A percentile compares a stretch with the other conserved stretches of the same genome.
Conservation (phyloP, 2,113 vertebrate genomes). For the Scytalopus superciliaris region DNA sequence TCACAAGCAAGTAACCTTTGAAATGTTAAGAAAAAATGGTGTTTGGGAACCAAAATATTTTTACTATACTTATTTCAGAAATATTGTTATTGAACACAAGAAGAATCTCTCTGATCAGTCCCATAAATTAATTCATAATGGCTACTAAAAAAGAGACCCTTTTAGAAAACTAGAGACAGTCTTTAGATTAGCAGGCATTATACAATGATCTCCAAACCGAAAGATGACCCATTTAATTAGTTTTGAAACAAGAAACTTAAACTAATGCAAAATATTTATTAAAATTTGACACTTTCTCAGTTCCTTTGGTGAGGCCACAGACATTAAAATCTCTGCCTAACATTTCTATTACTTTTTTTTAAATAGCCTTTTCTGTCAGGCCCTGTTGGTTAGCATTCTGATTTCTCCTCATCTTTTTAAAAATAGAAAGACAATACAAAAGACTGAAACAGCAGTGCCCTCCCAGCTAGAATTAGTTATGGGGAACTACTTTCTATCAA, state of each 20-base stretch:
- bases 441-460: constrained; percentile 64
- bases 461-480: constrained; percentile 76
- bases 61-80: not conserved
- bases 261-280: not conserved
- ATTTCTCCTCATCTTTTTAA: constrained; percentile 70
- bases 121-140: not conserved
- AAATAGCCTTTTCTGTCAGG: not conserved
- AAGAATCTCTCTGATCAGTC: not conserved
- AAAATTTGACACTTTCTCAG: not conserved
- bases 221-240: not conserved
- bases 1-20: not conserved
- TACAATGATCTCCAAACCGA: not conserved
- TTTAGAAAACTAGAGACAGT: not conserved
- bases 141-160: not conserved
- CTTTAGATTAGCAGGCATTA: not conserved
- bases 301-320: not conserved
- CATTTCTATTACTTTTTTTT: not conserved
- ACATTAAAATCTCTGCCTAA: not conserved
- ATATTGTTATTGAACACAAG: not conserved
- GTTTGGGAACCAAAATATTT: not conserved
- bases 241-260: not conserved
- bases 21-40: constrained; percentile 16
- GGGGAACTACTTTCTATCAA: constrained; percentile 52
- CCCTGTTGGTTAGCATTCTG: not conserved
- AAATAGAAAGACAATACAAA: constrained; percentile 44